Base-by-base conservation (phyloP, 2,797 vertebrate genomes). In the Pseudochaenichthys georgianus region DNA sequence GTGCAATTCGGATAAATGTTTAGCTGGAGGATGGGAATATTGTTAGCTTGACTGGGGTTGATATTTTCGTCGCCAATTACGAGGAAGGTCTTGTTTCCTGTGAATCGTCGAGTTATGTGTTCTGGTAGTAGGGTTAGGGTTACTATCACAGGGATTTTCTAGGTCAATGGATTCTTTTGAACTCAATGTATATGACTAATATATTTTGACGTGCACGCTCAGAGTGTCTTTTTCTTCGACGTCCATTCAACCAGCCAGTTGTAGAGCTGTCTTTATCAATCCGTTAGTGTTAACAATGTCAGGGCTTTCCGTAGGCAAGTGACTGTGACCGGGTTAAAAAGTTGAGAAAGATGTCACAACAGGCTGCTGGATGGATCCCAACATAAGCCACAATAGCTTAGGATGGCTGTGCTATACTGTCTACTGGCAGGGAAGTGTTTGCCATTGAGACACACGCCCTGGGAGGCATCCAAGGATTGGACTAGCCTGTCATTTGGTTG, bases 401-500 rank as follows among this genome's bases (percentile, higher is more conserved):
- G 63, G 57, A 68, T 13, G 46, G 58, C 76, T 70, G 61, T 59
- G 55, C 57, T 63, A 47, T 69, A 72, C 51, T 60, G 45, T 64
- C 41, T 76, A 71, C 78, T 79, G 65, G 65, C 72, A 77, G 79
- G 75, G 54, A 60, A 77, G 59, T 70, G 75, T 78, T 80, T 71
- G 52, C 69, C 41, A 19, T 64, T 31, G 85, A 85, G 87, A 80
- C 81, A 42, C 28, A 54, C 47, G 23, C 78, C 86, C 70, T 71
- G 67, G 80, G 83, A 90, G 80, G 70, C 70, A 50, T 79, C 71
- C 67, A 46, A 52, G 70, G 51, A 87, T 73, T 70, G 77, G 78
- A 84, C 81, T 41, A 72, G 21, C 71, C 77, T 78, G 89, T 92
- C 85, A 89, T 88, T 83, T 80, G 81, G 73, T 82, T 88, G 87